A percentile compares a stretch with the other conserved stretches of the same genome.
phyloP scores from a whole-genome alignment of 2,888 invertebrate genomes.

The Liopterus haemorrhoidalis region DNA sequence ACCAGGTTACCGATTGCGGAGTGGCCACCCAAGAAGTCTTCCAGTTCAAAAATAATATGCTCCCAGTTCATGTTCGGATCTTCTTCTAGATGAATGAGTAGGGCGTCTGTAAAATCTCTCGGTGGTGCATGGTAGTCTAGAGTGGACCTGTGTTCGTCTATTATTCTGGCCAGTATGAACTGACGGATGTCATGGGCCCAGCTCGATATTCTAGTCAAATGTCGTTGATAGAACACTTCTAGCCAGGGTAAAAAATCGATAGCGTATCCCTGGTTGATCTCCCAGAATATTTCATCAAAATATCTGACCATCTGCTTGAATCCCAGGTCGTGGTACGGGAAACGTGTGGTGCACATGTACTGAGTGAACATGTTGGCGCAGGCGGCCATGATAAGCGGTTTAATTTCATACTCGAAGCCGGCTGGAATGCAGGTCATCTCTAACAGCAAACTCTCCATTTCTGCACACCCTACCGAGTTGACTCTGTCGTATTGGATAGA shows the following conservation, averaged over 20 bases:
- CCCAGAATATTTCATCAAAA: constrained; percentile 87
- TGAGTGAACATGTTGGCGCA: constrained; percentile 80
- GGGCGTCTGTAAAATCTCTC: constrained; percentile 73
- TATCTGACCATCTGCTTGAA: constrained; percentile 61
- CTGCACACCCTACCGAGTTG: constrained; percentile 63
- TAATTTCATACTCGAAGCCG: constrained; percentile 47
- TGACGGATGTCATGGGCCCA: constrained; percentile 67
- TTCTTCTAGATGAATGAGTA: constrained; percentile 63
- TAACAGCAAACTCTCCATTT: constrained; percentile 56
- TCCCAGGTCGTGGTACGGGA: constrained; percentile 61
- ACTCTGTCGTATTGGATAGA: constrained; percentile 66
- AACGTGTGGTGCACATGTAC: constrained; percentile 80
- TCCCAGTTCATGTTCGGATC: constrained; percentile 65
- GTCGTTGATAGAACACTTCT: constrained; percentile 62
- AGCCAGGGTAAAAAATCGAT: constrained; percentile 83
- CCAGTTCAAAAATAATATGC: constrained; percentile 73
- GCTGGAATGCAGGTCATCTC: constrained; percentile 48
- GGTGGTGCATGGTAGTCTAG: constrained; percentile 58
- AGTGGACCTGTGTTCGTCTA: constrained; percentile 53
- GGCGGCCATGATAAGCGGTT: constrained; percentile 64
- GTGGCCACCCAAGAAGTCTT: constrained; percentile 84
- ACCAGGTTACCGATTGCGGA: constrained; percentile 81
- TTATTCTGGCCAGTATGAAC: constrained; percentile 67
- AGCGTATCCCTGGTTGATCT: constrained; percentile 83
- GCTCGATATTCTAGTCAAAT: constrained; percentile 60